Conservation (phyloP, 1,140 invertebrate species). For the Lethrus apterus region DNA sequence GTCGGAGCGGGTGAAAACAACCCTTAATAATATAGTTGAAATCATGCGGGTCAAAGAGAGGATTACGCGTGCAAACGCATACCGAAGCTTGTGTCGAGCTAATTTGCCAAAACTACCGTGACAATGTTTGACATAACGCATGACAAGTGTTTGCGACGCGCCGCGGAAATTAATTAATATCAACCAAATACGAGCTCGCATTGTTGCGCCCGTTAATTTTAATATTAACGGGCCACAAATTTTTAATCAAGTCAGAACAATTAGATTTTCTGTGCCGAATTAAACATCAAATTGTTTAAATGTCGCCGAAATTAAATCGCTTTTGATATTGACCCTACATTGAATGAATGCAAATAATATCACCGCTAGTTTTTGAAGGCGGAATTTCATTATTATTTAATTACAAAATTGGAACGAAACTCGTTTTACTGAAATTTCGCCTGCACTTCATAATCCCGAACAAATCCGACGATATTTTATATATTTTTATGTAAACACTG, state of each 20-base stretch:
- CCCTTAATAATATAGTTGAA: conserved; percentile 11
- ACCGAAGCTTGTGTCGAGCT: conserved; percentile 16
- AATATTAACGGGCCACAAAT: conserved; percentile 24
- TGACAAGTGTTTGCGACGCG: conserved; percentile 21
- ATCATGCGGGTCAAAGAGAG: conserved; percentile 10
- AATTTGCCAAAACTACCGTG: conserved; percentile 23
- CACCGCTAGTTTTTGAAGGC: conserved; percentile 15
- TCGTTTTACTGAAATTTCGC: no score
- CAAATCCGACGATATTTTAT: conserved; percentile 37
- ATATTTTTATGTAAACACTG: conserved; percentile 41
- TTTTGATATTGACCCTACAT: not conserved
- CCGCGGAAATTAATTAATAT: conserved; percentile 23
- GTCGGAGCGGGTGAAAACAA: not conserved
- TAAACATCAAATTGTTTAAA: conserved; percentile 20
- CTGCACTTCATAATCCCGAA: conserved; percentile 17
- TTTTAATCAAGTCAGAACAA: conserved; percentile 24
- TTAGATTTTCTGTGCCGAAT: conserved; percentile 19
- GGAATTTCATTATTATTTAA: conserved; percentile 21
- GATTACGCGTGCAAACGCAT: conserved; percentile 11
- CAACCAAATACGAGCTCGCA: conserved; percentile 16
- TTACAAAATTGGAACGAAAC: conserved; percentile 10
- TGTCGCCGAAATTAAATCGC: conserved; percentile 21
- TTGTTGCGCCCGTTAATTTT: conserved; percentile 24
- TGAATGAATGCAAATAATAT: conserved; percentile 18
- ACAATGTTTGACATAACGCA: conserved; percentile 24